Percentiles rank a stretch among this genome's conserved stretches.
Conservation (phyloP, 2,113 vertebrate species). For the Rana temporaria region DNA sequence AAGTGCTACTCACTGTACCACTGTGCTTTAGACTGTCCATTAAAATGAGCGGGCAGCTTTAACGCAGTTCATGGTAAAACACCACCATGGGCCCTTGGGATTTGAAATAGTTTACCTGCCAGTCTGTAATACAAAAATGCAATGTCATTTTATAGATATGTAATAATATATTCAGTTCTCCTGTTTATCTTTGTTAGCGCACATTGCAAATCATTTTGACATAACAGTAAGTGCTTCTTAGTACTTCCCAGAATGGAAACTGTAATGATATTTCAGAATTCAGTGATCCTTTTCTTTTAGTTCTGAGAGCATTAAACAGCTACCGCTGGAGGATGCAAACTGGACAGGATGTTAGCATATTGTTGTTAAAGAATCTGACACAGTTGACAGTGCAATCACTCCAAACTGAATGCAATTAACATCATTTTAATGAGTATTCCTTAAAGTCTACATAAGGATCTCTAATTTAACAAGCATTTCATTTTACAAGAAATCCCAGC, state of each 20-base stretch:
- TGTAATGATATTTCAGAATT: conserved; percentile 5
- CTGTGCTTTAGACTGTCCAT: too few species aligned
- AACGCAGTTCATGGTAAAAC: too few species aligned
- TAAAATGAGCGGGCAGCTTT: too few species aligned
- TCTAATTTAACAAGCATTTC: conserved; percentile 13
- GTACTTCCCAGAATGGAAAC: neutral
- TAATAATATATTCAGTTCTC: conserved; percentile 12
- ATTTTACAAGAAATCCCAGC: neutral
- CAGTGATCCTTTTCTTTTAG: neutral
- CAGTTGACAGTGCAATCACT: neutral
- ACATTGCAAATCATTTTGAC: conserved; percentile 16
- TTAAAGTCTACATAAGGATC: conserved; percentile 13
- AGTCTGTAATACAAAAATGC: too few species aligned
- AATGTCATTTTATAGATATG: neutral
- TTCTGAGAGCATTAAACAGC: neutral
- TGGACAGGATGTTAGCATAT: conserved; percentile 17
- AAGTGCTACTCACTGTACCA: too few species aligned
- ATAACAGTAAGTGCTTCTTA: neutral
- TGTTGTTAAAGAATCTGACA: neutral
- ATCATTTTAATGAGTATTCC: neutral
- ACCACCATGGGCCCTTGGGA: too few species aligned
- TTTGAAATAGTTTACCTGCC: too few species aligned
- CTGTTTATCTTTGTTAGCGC: neutral
- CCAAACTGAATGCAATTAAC: neutral
- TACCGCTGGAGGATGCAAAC: neutral